A percentile compares a stretch with the other conserved stretches of the same genome.
Evolutionary conservation across 2,888 invertebrate genomes (phyloP).

Genomic region (Lasioglossum figueresi): DNA sequence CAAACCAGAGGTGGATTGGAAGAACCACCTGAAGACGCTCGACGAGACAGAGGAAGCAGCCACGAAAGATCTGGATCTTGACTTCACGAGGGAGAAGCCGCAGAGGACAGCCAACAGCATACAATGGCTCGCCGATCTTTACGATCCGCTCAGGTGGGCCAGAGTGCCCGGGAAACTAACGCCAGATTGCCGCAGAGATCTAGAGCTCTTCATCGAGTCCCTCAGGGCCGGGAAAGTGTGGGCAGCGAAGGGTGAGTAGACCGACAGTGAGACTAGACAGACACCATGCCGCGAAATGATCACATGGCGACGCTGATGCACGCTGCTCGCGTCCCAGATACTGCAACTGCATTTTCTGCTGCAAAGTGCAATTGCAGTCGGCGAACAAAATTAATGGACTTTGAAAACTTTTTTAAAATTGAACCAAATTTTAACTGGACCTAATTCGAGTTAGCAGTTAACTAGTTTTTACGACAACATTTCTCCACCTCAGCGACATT

Average conservation of each 20-base stretch:
- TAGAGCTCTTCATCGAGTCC: constrained; percentile 86
- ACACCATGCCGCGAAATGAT: neutral
- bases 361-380: neutral
- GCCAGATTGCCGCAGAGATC: constrained; percentile 86
- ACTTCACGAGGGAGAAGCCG: constrained; percentile 79
- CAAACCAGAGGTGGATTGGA: constrained; percentile 82
- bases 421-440: too few relatives aligned
- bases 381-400: neutral
- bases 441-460: too few relatives aligned
- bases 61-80: constrained; percentile 74
- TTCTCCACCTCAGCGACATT: too few relatives aligned
- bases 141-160: constrained; percentile 88
- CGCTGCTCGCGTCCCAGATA: neutral
- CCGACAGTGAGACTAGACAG: neutral
- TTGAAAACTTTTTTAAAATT: neutral
- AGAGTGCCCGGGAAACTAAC: constrained; percentile 85
- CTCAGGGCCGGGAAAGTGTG: constrained; percentile 87
- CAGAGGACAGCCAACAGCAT: constrained; percentile 83
- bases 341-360: neutral
- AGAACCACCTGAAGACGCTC: constrained; percentile 73
- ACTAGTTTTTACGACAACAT: too few relatives aligned
- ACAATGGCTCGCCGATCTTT: constrained; percentile 88
- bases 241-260: constrained; percentile 92
- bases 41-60: constrained; percentile 64
- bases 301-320: neutral